Evolutionary conservation across 2,888 invertebrate genomes (phyloP).

Genomic region (Oscheius sp.): DNA sequence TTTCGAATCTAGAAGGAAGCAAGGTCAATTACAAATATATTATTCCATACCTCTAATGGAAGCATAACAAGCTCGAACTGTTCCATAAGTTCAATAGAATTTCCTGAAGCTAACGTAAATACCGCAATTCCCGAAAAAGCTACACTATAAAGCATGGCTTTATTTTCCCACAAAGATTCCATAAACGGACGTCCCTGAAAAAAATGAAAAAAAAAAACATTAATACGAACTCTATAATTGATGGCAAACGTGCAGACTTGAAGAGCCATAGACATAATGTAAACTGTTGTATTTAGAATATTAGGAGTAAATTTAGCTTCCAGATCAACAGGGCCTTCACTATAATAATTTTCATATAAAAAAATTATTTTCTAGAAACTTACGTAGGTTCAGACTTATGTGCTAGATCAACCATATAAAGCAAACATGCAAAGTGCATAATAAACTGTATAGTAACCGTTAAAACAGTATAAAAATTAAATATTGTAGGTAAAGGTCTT

Average conservation of each 20-base stretch:
- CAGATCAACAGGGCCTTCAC: constrained; percentile 62
- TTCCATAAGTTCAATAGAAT: constrained; percentile 84
- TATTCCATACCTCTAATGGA: constrained; percentile 81
- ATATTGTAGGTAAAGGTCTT: constrained; percentile 95
- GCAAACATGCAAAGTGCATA: constrained; percentile 89
- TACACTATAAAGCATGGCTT: constrained; percentile 89
- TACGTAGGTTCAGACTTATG: constrained; percentile 64
- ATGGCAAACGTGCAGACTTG: constrained; percentile 98
- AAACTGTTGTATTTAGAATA: constrained; percentile 95
- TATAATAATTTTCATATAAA: constrained; percentile 38
- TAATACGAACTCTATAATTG: constrained; percentile 98
- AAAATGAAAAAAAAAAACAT: constrained; percentile 26
- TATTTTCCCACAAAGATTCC: constrained; percentile 93
- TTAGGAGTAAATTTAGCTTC: constrained; percentile 82
- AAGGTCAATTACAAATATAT: neutral
- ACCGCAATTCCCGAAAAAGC: constrained; percentile 84
- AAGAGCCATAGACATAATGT: constrained; percentile 94
- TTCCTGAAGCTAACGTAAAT: constrained; percentile 79
- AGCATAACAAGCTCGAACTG: constrained; percentile 96
- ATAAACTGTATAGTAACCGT: constrained; percentile 93
- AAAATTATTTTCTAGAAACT: neutral
- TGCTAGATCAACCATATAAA: constrained; percentile 81
- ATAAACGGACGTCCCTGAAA: constrained; percentile 95
- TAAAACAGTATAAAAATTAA: constrained; percentile 93
- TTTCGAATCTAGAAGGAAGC: constrained; percentile 83